Base-by-base conservation (phyloP, 2,797 vertebrate species). In the Phalloptychus januarius region DNA sequence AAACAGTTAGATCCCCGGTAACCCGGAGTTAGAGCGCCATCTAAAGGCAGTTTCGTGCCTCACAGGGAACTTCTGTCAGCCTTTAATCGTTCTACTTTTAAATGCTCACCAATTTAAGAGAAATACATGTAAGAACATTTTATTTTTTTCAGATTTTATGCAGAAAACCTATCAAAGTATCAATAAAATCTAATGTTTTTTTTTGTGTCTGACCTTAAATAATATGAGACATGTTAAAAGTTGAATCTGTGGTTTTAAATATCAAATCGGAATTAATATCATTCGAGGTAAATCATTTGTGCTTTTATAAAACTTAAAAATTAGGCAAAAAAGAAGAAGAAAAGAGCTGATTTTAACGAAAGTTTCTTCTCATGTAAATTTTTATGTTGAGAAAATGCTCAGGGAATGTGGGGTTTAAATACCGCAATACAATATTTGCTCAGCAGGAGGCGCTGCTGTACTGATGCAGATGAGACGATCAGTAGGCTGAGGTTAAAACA, bases 371-470 rank as follows among this genome's bases (percentile, higher is more conserved):
- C 11, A 31, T 18, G n/a, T 56, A n/a, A 56, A 5, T 28, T 28
- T 45, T 56, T n/a, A n/a, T n/a, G 52, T 56, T 25, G 52, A 56
- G 25, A 28, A 15, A 58, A 28, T 56, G n/a, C n/a, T n/a, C n/a
- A n/a, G 25, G 25, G 4, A 56, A 58, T 31, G 58, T 63, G 31
- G 13, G 31, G 28, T 18, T 58, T 28, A 15, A 58, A 28, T 36
- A 33, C 44, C 38, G 73, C 78, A 75, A 5, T 52, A 74, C 7
- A 7, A 0, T 2, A 5, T 0, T 15, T 38, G 4, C 12, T 82
- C 86, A 36, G 31, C 28, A 76, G 90, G 63, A 56, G 74, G 63
- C 58, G 79, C 78, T 74, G 74, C 72, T 18, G 31, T 23, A 42
- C 52, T 76, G 23, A 63, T 16, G 10, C 28, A 44, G 7, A 11